phyloP scores from a whole-genome alignment of 2,113 vertebrate species.

The Tragulus kanchil region DNA sequence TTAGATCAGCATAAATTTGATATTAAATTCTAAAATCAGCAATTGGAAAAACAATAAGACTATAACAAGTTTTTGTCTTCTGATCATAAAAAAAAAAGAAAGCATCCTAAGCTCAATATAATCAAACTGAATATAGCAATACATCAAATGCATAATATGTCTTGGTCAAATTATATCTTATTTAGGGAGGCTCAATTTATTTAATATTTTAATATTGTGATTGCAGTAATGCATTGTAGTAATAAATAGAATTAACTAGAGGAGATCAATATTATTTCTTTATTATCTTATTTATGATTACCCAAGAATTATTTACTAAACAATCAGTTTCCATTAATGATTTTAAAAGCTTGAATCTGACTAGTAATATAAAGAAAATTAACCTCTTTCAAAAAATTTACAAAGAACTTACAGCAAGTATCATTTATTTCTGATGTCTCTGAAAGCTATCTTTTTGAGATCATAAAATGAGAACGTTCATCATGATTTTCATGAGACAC shows the following conservation, averaged over 20 bases:
- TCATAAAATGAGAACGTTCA: not conserved
- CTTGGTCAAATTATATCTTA: not conserved
- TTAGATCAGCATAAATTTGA: not conserved
- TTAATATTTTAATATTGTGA: not conserved
- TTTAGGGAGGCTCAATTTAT: not conserved
- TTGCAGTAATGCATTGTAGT: not conserved
- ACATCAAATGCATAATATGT: not conserved
- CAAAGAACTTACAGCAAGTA: not conserved
- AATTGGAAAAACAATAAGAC: not conserved
- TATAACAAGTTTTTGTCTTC: not conserved
- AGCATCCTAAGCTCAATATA: not conserved
- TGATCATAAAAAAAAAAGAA: not conserved
- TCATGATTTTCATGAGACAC: not conserved
- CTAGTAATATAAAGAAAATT: not conserved
- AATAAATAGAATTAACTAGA: not conserved
- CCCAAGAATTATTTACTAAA: not conserved
- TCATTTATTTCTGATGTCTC: not conserved
- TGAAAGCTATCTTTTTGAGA: not conserved
- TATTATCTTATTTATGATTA: not conserved
- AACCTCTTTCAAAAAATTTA: not conserved
- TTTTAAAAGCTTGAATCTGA: not conserved
- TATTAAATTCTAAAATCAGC: not conserved
- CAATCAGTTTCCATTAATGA: not conserved
- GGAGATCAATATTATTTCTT: not conserved
- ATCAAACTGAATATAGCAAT: not conserved